Base-by-base conservation (phyloP, 2,113 vertebrate genomes). In the Oriolus oriolus region DNA sequence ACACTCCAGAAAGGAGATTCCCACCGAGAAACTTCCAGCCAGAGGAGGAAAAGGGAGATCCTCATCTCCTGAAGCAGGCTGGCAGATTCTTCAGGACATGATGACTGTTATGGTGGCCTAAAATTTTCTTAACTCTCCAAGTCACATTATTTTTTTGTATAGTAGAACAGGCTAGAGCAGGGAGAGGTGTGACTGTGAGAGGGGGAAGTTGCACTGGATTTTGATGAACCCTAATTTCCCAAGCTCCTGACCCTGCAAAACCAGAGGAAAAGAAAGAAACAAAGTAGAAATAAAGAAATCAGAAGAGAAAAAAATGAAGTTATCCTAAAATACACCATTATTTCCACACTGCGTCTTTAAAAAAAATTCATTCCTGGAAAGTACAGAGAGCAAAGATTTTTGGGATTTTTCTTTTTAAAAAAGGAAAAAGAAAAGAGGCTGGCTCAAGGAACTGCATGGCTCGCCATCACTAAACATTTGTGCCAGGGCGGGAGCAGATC, bases 11-110 rank as follows among this genome's bases (percentile, higher is more conserved):
- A 64, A 90, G 79, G 54, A 96, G 68, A 83, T 80, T 90, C 75
- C 74, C 53, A 61, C 50, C 7, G 19, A 92, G 82, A 92, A 84
- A 91, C 92, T 90, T 95, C 90, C 91, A 97, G 95, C 93, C 94
- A 96, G 93, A 96, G 65, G 33, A 96, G 79, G 93, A 84, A 94
- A 96, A 87, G 53, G 84, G 63, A 89, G 77, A 78, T 56, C 47
- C 65, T 88, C 49, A 26, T 63, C 57, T 84, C n/a, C 76, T 49
- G 31, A 61, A 17, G 2, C 1, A 1, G 6, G 22, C 20, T 71
- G 35, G 17, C 4, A 8, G 54, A 63, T 45, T 61, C 33, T 53
- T 82, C 54, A 39, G 26, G 45, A 5, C 4, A 26, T 3, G 2
- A 57, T 1, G 1, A 16, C 28, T 37, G 8, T n/a, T 31, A 15